These are phyloP conservation scores for Apostichopus japonicus DNA, from an alignment of 35 echinoderm and acorn worm species.

Conservation along the genomic window DNA sequence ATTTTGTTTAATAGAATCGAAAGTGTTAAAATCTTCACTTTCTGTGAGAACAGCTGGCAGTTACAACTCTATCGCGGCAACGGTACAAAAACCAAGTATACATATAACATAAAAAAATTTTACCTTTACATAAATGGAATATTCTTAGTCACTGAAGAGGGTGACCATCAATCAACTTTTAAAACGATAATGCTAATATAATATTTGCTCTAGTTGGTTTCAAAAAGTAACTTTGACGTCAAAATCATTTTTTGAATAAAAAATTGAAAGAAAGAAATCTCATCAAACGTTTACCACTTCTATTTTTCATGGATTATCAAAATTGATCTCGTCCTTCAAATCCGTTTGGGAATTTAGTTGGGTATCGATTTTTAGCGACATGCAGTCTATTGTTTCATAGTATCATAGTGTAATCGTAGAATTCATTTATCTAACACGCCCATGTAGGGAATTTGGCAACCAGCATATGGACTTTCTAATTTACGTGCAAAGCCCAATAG, in stretches of 20 bases:
- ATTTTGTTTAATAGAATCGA: background rate
- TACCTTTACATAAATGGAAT: too few species aligned
- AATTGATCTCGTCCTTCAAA: background rate
- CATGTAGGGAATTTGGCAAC: background rate
- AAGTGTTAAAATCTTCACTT: conserved; percentile 20
- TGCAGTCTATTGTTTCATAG: background rate
- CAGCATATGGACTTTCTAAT: background rate
- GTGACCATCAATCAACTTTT: too few species aligned
- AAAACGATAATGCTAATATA: too few species aligned
- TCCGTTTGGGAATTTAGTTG: background rate
- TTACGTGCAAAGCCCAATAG: background rate
- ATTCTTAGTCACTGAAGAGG: too few species aligned
- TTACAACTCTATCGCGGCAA: background rate
- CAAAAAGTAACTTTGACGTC: too few species aligned
- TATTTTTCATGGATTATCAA: too few species aligned
- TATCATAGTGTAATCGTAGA: background rate
- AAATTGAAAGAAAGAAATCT: too few species aligned
- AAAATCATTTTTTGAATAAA: too few species aligned
- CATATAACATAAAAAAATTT: too few species aligned
- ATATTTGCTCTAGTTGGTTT: too few species aligned
- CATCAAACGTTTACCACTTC: too few species aligned
- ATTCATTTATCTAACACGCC: background rate
- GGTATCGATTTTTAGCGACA: background rate
- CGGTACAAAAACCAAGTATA: too few species aligned
- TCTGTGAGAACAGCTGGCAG: background rate